Evolutionary conservation across 2,888 invertebrate species (phyloP), one percentile per base, ranked within the genome.

Genomic region (Pecten maximus): DNA sequence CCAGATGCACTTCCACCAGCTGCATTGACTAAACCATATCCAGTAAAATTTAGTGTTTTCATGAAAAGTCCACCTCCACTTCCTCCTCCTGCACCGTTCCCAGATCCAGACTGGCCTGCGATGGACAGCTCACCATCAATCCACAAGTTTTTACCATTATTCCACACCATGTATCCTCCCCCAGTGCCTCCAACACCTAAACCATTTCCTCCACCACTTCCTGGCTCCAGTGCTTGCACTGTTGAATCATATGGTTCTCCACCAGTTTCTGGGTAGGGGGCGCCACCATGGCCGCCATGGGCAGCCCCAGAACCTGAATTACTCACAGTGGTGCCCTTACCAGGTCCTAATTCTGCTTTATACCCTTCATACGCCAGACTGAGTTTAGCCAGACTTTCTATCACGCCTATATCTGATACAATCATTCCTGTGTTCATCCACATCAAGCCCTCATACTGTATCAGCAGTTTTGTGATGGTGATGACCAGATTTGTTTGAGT

Each of bases 221-320:
- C 95, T 35, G 89, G 89, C 8, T 94, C 40, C 35, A 90, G 88
- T 35, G 95, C 94, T 50, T 88, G 87, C 89, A 94, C 94, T n/a
- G 94, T 94, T 28, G 95, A 95, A 88, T 94, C 94, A 92, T 95
- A 95, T 12, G 95, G 92, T 28, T 86, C 91, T 87, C 95, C 95
- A n/a, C 94, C 94, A n/a, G 89, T 91, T 6, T 90, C n/a, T 23
- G 93, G 93, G 8, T 92, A 90, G 28, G 93, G 93, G 28, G 94
- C 94, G n/a, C 95, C 95, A 19, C 95, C 95, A 91, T 95, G 94
- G 16, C 95, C 95, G 39, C 95, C 95, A 90, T 95, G 95, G 10
- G 95, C 92, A 86, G 92, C 95, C 40, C 95, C 95, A 89, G 91
- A 93, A 40, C 95, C 95, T 48, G 88, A 86, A 19, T 40, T 86